A percentile compares a stretch with the other conserved stretches of the same genome.
Evolutionary conservation across 2,888 invertebrate genomes (phyloP).

Genomic region (Lepidocyrtinus sp.): DNA sequence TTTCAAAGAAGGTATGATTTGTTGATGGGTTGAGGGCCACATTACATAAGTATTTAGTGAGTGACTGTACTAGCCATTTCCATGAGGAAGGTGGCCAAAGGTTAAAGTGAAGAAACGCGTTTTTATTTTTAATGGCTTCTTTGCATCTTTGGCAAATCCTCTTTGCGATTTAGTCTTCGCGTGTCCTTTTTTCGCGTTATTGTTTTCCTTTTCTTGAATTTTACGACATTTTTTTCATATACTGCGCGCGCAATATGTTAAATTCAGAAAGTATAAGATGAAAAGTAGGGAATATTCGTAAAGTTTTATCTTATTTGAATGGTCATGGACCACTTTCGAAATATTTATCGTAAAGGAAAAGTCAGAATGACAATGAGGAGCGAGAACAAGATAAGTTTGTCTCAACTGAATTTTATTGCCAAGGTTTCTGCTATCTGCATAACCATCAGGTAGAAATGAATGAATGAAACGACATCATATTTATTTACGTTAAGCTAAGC

Average conservation of each 20-base stretch:
- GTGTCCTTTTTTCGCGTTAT: conserved; percentile 28
- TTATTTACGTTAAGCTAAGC: no score
- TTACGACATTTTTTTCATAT: background rate
- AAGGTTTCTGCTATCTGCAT: background rate
- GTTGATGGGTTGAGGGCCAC: conserved; percentile 21
- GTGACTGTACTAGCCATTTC: background rate
- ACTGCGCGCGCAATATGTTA: no score
- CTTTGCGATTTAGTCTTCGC: conserved; percentile 34
- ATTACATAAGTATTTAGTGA: conserved; percentile 2
- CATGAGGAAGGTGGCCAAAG: background rate
- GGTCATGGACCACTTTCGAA: conserved; percentile 13
- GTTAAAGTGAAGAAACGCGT: background rate
- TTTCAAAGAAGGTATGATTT: conserved; percentile 31
- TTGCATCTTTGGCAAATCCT: conserved; percentile 40
- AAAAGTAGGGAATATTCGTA: background rate
- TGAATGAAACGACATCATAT: background rate
- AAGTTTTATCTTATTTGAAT: background rate
- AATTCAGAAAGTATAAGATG: no score
- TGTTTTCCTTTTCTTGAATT: conserved; percentile 6
- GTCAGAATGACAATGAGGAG: background rate
- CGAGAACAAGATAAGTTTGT: background rate
- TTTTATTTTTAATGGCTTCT: background rate
- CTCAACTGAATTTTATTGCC: conserved; percentile 2
- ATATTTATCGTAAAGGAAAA: background rate
- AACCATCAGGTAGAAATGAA: background rate